A percentile compares a stretch with the other conserved stretches of the same genome.
phyloP scores from a whole-genome alignment of 1,140 invertebrate genomes.

The Ruditapes philippinarum region DNA sequence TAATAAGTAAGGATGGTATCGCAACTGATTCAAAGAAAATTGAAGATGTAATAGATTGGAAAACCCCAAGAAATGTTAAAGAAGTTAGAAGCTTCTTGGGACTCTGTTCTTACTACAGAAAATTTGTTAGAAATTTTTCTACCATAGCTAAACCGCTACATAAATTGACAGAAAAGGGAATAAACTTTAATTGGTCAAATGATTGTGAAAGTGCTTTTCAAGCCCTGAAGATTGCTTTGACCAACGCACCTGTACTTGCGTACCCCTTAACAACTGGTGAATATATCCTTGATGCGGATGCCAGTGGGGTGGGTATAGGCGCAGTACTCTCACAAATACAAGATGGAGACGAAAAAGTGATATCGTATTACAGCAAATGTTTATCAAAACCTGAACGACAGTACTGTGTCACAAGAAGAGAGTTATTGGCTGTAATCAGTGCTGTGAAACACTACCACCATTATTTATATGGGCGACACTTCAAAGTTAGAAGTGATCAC shows the following conservation, averaged over 20 bases:
- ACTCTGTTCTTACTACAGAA: too few relatives aligned
- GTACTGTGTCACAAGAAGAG: conserved; percentile 50
- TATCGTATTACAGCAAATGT: conserved; percentile 40
- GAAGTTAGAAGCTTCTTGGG: too few relatives aligned
- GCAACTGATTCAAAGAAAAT: too few relatives aligned
- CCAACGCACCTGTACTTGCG: not conserved
- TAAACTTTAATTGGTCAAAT: not conserved
- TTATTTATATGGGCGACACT: not conserved
- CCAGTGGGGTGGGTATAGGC: conserved; percentile 83
- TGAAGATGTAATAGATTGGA: too few relatives aligned
- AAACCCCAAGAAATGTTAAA: too few relatives aligned
- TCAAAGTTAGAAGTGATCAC: conserved; percentile 13
- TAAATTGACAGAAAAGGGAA: not conserved
- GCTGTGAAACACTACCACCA: conserved; percentile 52
- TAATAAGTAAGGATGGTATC: too few relatives aligned
- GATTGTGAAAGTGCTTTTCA: not conserved
- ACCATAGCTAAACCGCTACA: too few relatives aligned
- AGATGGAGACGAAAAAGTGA: conserved; percentile 62
- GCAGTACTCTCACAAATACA: conserved; percentile 83
- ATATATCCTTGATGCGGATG: conserved; percentile 85
- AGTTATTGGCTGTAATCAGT: conserved; percentile 64
- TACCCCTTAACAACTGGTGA: conserved; percentile 77
- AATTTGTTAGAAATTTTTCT: too few relatives aligned
- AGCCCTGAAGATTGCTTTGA: not conserved
- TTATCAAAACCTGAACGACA: conserved; percentile 31